Percentiles rank a stretch among this genome's conserved stretches.
Evolutionary conservation across 1,140 invertebrate genomes (phyloP).

Genomic region (Drosophila cardini): DNA sequence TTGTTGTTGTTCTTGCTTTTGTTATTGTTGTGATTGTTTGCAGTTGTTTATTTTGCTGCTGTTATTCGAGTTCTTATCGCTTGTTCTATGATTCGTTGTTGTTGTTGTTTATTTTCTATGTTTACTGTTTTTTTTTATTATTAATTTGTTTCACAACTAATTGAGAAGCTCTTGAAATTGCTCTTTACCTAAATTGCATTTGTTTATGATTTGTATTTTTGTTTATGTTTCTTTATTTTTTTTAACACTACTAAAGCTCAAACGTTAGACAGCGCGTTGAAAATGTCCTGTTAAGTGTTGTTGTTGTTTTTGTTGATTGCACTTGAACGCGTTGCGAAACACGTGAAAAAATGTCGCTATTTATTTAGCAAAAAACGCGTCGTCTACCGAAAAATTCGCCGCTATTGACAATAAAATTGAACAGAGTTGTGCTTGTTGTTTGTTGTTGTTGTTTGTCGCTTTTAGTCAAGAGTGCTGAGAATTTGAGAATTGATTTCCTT

Average conservation of each 20-base stretch:
- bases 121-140: conserved; percentile 17
- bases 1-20: conserved; percentile 14
- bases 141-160: conserved; percentile 68
- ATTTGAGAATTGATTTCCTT: conserved; percentile 54
- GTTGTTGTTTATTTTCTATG: conserved; percentile 16
- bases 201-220: conserved; percentile 37
- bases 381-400: conserved; percentile 44
- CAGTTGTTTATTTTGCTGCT: conserved; percentile 18
- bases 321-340: conserved; percentile 72
- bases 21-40: conserved; percentile 19
- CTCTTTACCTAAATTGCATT: conserved; percentile 46
- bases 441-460: conserved; percentile 27
- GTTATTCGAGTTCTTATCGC: conserved; percentile 15
- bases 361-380: conserved; percentile 44
- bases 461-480: conserved; percentile 31
- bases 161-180: conserved; percentile 73
- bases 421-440: conserved; percentile 32
- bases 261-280: conserved; percentile 58
- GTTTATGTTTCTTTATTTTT: conserved; percentile 33
- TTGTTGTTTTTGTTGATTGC: conserved; percentile 72
- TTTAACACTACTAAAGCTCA: conserved; percentile 79
- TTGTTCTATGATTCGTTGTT: conserved; percentile 13
- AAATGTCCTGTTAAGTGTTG: conserved; percentile 51
- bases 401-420: conserved; percentile 52
- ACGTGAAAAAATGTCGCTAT: conserved; percentile 61